A percentile compares a stretch with the other conserved stretches of the same genome.
Conservation (phyloP, 2,888 invertebrate species). For the Aphidoletes aphidimyza region DNA sequence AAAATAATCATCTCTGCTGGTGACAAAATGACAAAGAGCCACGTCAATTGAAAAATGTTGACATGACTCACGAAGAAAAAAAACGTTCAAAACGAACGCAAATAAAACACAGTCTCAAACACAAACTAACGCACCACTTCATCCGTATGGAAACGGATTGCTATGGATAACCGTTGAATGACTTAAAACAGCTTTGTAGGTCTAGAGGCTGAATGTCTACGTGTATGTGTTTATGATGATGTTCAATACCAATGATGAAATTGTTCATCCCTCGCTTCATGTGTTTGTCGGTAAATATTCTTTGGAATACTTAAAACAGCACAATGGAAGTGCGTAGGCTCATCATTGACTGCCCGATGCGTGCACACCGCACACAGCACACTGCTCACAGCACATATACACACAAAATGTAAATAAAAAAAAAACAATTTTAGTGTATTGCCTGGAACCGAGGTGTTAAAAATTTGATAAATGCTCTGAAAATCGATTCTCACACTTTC, state of each 20-base stretch:
- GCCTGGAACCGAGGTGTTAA: conserved; percentile 23
- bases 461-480: not conserved
- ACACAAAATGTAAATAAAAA: conserved; percentile 34
- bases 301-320: not conserved
- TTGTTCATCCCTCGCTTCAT: not conserved
- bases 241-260: not conserved
- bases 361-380: too few relatives aligned
- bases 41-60: conserved; percentile 33
- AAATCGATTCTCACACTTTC: conserved; percentile 53
- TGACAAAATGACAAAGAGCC: conserved; percentile 27
- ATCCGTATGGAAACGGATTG: too few relatives aligned
- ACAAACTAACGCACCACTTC: not conserved
- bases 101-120: not conserved
- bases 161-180: too few relatives aligned
- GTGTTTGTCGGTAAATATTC: not conserved
- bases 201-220: too few relatives aligned
- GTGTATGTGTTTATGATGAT: not conserved
- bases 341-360: not conserved
- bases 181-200: too few relatives aligned
- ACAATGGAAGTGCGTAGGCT: conserved; percentile 31
- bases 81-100: not conserved
- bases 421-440: not conserved
- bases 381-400: too few relatives aligned
- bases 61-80: not conserved
- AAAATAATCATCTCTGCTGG: conserved; percentile 44